Evolutionary conservation across 2,888 invertebrate genomes (phyloP).

Genomic region (Rhodophaea formosa): DNA sequence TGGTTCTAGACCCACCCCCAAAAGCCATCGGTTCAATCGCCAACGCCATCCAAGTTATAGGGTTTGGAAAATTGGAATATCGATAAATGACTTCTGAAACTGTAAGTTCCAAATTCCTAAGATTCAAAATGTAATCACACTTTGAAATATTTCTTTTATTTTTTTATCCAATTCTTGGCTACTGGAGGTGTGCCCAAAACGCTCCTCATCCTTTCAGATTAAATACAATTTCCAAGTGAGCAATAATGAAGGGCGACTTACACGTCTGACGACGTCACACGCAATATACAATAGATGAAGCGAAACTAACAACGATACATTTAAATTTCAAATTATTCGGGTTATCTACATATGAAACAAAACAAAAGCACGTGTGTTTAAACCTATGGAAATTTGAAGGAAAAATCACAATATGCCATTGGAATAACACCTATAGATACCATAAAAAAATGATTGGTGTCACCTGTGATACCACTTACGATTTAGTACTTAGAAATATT

Average conservation of each 20-base stretch:
- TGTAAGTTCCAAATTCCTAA: too few relatives aligned
- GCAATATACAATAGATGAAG: conserved; percentile 52
- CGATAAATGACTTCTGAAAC: too few relatives aligned
- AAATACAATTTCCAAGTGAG: conserved; percentile 45
- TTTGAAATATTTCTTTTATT: too few relatives aligned
- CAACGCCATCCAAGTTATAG: too few relatives aligned
- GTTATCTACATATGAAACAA: conserved; percentile 54
- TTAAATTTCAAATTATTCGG: conserved; percentile 54
- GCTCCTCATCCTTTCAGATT: conserved; percentile 29
- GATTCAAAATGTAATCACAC: too few relatives aligned
- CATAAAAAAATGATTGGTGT: conserved; percentile 60
- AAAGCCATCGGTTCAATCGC: too few relatives aligned
- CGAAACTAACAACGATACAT: conserved; percentile 57
- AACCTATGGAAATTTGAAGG: conserved; percentile 69
- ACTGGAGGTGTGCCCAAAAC: too few relatives aligned
- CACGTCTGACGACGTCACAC: conserved; percentile 40
- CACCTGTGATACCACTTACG: conserved; percentile 69
- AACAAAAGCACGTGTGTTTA: conserved; percentile 53
- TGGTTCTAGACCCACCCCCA: too few relatives aligned
- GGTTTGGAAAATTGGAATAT: too few relatives aligned
- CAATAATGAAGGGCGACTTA: conserved; percentile 55
- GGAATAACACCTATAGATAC: conserved; percentile 70
- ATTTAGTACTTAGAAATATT: conserved; percentile 78
- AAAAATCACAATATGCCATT: conserved; percentile 76
- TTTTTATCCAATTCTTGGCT: too few relatives aligned